Base-by-base conservation (phyloP, 2,797 vertebrate species). In the Pelodytes ibericus region DNA sequence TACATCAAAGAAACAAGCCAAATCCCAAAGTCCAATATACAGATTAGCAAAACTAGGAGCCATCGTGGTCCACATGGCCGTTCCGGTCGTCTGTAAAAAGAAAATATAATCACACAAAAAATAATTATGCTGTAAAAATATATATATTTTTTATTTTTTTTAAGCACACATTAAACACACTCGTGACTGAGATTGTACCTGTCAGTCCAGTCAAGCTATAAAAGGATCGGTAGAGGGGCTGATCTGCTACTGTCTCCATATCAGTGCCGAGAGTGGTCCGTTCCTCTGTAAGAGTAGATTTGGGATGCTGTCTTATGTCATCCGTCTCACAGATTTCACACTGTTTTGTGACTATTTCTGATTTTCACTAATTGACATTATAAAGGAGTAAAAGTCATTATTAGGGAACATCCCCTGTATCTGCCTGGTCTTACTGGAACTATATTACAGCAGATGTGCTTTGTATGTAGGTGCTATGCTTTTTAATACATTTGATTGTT, bases 11-110 rank as follows among this genome's bases (percentile, higher is more conserved):
- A 57, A 51, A 74, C 72, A 74, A 68, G 47, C 72, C 72, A 68
- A 31, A 33, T 58, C 44, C 65, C 72, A 74, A 53, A 53, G 67
- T 77, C 60, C 68, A 77, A 71, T 24, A 77, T 57, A 77, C 75
- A 77, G 68, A 77, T 29, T 71, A 71, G 68, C 49, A 77, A 77
- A 77, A 77, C 75, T 77, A 77, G 68, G 68, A 71, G 75, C 75
- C 70, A 71, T 71, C 75, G 63, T 69, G 60, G 67, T 77, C 68
- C 67, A 60, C 75, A 71, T 71, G 68, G 68, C 67, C 74, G 74
- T 77, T 68, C 75, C 57, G 75, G 75, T 65, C 33, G 75, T 77
- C 75, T 77, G 75, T 22, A 71, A 77, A 77, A 77, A 77, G 68
- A 77, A 65, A 77, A 77, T 63, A 77, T 68, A 77, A 77, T 77